Evolutionary conservation across 2,797 vertebrate species (phyloP), one percentile per base, ranked within the genome.

Genomic region (Oreonectes daqikongensis): DNA sequence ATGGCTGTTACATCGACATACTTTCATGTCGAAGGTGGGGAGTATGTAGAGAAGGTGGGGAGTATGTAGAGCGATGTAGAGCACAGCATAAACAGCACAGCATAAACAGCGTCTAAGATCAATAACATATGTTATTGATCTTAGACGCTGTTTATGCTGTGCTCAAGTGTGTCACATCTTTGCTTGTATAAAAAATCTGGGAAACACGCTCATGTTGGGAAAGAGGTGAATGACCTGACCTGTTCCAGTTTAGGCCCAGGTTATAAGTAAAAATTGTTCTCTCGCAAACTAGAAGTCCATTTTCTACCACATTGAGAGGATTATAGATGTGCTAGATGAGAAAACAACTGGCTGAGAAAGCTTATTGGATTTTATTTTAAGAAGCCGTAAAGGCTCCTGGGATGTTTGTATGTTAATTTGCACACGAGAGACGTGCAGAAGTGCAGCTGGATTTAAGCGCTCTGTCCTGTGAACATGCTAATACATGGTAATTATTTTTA

Each of bases 201-300:
- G 38, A 24, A 30, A 55, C 28, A n/a, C n/a, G n/a, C n/a, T n/a
- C n/a, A 22, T 78, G 44, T 88, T 86, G 79, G 69, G 79, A 85
- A 84, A 85, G 68, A 64, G 78, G 72, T 85, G 81, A 87, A 87
- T 81, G 78, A 15, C 73, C 78, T 40, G 61, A 64, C 67, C 63
- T 82, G 70, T 85, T 70, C 77, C 24, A 83, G 69, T 77, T 81
- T 79, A 77, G 46, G 70, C 5, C 32, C 8, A 2, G 32, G 7
- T 35, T 35, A 35, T 35, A 35, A 35, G 61, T 20, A 12, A 73
- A 59, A 73, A 26, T 22, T 65, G 30, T 32, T 53, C 20, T 52
- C 20, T 64, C n/a, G n/a, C n/a, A n/a, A n/a, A n/a, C n/a, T n/a
- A n/a, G n/a, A n/a, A n/a, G n/a, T n/a, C n/a, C n/a, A n/a, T n/a